phyloP scores from a whole-genome alignment of 2,113 vertebrate genomes.

The Megaceryle torquata region DNA sequence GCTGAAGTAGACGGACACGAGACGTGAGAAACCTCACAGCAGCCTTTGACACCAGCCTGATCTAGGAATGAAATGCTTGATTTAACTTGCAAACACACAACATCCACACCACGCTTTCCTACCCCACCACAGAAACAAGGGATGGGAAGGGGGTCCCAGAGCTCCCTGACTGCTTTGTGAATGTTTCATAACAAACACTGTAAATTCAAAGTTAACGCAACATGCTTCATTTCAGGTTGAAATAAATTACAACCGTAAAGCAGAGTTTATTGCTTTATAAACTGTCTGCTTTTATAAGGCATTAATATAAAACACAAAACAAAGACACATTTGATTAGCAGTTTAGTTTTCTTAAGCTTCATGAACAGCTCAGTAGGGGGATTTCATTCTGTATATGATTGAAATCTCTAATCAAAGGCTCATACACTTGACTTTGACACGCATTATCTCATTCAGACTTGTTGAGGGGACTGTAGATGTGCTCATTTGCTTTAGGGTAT shows the following conservation, averaged over 20 bases:
- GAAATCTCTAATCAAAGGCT: slow-evolving; percentile 9
- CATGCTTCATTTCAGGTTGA: slow-evolving; percentile 58
- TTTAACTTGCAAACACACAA: neutral
- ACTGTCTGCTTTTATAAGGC: slow-evolving; percentile 43
- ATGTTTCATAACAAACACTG: neutral
- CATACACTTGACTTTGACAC: slow-evolving; percentile 12
- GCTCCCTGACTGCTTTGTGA: neutral
- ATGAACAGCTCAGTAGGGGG: neutral
- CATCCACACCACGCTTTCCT: neutral
- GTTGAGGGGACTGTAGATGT: neutral
- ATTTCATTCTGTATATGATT: neutral
- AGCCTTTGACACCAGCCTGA: neutral
- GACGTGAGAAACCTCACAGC: neutral
- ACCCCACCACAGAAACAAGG: neutral
- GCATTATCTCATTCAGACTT: neutral
- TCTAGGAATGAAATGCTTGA: neutral
- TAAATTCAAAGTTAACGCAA: slow-evolving; percentile 34
- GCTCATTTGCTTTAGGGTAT: neutral
- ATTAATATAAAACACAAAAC: slow-evolving; percentile 56
- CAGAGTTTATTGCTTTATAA: slow-evolving; percentile 63
- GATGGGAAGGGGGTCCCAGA: neutral
- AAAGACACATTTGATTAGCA: slow-evolving; percentile 33
- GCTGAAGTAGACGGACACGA: rapidly evolving
- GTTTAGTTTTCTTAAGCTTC: slow-evolving; percentile 33
- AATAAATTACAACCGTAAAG: slow-evolving; percentile 64